Evolutionary conservation across 2,888 invertebrate genomes (phyloP).

Genomic region (Amiota communis): DNA sequence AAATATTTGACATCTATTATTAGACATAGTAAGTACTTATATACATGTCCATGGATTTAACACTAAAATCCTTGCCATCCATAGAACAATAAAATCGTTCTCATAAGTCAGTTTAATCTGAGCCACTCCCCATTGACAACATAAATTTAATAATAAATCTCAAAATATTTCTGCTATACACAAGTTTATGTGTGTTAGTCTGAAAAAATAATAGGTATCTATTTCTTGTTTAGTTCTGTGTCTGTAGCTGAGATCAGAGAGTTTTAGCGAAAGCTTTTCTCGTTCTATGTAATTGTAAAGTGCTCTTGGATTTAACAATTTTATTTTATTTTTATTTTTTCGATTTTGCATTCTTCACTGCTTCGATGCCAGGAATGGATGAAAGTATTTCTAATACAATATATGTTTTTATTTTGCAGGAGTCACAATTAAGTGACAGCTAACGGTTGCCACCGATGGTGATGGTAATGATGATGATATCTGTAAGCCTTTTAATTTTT

Average conservation of each 20-base stretch:
- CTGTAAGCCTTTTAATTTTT: conserved; percentile 40
- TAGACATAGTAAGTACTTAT: conserved; percentile 10
- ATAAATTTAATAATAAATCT: conserved; percentile 8
- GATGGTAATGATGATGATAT: conserved; percentile 44
- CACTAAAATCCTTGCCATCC: no score
- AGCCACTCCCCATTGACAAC: conserved; percentile 11
- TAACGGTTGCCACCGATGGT: conserved; percentile 20
- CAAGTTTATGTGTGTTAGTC: no score
- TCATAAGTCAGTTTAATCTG: conserved; percentile 38
- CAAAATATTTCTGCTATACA: no score
- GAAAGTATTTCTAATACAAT: no score
- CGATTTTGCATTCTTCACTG: no score
- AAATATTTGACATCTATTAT: conserved; percentile 48
- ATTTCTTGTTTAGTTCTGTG: neutral
- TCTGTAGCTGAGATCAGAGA: neutral
- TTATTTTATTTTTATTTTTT: no score
- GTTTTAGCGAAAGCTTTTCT: no score
- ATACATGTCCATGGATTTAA: neutral
- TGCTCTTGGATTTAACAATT: no score
- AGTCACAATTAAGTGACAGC: conserved; percentile 22
- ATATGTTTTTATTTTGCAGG: conserved; percentile 1
- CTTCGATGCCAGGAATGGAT: no score
- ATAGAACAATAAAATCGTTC: conserved; percentile 42
- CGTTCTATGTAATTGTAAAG: no score
- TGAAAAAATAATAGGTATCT: no score